Evolutionary conservation across 1,140 invertebrate species (phyloP).

Genomic region (Megalopta genalis): DNA sequence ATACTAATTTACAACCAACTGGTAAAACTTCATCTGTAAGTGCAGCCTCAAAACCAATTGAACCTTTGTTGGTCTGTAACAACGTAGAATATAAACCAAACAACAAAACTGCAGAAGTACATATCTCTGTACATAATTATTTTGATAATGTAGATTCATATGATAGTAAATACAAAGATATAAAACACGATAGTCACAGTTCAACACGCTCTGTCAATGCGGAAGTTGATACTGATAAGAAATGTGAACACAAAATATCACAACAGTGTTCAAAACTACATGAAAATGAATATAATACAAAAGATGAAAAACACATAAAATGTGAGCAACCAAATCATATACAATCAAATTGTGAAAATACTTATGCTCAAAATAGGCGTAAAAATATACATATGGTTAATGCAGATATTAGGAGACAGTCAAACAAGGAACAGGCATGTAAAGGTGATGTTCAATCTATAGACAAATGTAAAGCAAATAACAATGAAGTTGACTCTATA

Average conservation of each 20-base stretch:
- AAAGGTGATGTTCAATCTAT: background rate
- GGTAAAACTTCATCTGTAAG: background rate
- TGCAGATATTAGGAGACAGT: constrained; percentile 6
- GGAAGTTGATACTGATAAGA: background rate
- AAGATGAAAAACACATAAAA: background rate
- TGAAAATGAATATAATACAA: background rate
- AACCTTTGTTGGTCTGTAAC: background rate
- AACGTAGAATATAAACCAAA: background rate
- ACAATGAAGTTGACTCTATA: background rate
- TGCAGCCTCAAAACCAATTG: background rate
- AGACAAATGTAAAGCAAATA: background rate
- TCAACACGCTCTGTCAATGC: background rate
- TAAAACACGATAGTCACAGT: background rate
- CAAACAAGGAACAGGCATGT: background rate
- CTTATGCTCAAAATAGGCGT: background rate
- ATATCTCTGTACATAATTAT: background rate
- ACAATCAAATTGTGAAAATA: constrained; percentile 11
- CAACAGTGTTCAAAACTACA: background rate
- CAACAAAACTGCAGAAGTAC: background rate
- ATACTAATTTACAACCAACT: background rate
- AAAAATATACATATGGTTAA: constrained; percentile 3
- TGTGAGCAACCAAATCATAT: constrained; percentile 6
- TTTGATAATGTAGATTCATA: background rate
- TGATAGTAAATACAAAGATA: background rate
- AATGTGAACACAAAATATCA: background rate